Base-by-base conservation (phyloP, 2,797 vertebrate species). In the Chlorospingus flavigularis region DNA sequence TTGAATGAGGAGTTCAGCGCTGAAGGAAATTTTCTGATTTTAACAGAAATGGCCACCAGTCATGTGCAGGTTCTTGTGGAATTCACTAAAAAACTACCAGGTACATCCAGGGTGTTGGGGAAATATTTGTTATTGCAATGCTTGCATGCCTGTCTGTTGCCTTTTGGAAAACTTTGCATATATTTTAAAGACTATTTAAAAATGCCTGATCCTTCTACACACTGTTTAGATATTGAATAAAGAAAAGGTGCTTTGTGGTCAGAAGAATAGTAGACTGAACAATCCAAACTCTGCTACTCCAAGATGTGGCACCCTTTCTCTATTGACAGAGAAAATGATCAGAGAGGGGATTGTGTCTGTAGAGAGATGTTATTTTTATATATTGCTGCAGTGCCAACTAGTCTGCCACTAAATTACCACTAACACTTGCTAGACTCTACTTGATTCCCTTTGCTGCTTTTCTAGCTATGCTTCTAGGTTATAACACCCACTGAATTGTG, bases 21-120 rank as follows among this genome's bases (percentile, higher is more conserved):
- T 63, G 99, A 99, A 95, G 99, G 99, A 97, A 99, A 99, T 97
- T 99, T 99, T 97, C 98, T 99, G n/a, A 98, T 99, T 71, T 96
- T 99, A 97, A 99, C 99, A 47, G 99, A 99, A 97, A 99, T 99
- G 98, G 99, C 99, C 88, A 99, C 99, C 45, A 99, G 97, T 98
- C 99, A 99, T 23, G 99, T 99, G 73, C 99, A 99, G 94, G 98
- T 99, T 90, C 98, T 99, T 66, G 99, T 99, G 94, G 99, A 99
- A 97, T 99, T 99, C 97, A 99, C 99, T 24, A 99, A 99, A 98
- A 99, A 98, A 80, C 98, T 99, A 84, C 99, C 99, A 99, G 99
- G 99, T 99, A 97, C 63, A 35, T 66, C 18, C 30, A 68, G 19
- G 2, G 0, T 66, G 10, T 43, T 65, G 28, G 54, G 33, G 13